Evolutionary conservation across 2,113 vertebrate genomes (phyloP).

Genomic region (Hypocryptadius cinnamomeus): DNA sequence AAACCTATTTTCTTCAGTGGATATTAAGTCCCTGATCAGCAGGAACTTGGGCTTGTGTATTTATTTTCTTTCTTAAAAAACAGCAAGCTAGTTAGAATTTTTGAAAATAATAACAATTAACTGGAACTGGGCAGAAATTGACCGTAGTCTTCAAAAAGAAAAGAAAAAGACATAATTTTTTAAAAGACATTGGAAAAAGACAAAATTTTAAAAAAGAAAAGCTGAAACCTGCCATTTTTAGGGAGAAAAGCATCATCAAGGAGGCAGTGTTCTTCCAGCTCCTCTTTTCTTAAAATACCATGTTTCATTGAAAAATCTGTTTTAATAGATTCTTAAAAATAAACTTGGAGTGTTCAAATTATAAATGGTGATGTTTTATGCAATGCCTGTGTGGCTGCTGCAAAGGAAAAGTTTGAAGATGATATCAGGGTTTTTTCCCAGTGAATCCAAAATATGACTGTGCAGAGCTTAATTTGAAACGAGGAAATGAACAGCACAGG

Average conservation of each 20-base stretch:
- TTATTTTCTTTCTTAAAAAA: not conserved
- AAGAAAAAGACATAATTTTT: not conserved
- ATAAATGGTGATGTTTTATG: not conserved
- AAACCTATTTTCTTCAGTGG: not conserved
- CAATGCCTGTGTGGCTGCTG: not conserved
- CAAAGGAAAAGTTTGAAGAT: not conserved
- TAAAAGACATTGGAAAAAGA: not conserved
- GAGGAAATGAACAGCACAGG: not conserved
- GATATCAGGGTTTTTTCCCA: accelerated
- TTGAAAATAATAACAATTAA: not conserved
- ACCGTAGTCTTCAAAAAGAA: not conserved
- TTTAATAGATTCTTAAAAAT: not conserved
- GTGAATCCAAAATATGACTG: not conserved
- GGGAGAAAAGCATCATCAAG: not conserved
- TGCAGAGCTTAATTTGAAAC: not conserved
- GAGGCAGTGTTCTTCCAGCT: not conserved
- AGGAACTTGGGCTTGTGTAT: not conserved
- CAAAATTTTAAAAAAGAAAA: not conserved
- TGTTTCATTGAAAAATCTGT: not conserved
- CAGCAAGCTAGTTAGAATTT: not conserved
- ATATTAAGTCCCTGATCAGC: not conserved
- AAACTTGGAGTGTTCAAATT: not conserved
- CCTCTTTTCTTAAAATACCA: not conserved
- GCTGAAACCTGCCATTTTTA: not conserved
- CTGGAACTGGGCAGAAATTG: not conserved